Base-by-base conservation (phyloP, 2,888 invertebrate genomes). In the Drosophila paramelanica region DNA sequence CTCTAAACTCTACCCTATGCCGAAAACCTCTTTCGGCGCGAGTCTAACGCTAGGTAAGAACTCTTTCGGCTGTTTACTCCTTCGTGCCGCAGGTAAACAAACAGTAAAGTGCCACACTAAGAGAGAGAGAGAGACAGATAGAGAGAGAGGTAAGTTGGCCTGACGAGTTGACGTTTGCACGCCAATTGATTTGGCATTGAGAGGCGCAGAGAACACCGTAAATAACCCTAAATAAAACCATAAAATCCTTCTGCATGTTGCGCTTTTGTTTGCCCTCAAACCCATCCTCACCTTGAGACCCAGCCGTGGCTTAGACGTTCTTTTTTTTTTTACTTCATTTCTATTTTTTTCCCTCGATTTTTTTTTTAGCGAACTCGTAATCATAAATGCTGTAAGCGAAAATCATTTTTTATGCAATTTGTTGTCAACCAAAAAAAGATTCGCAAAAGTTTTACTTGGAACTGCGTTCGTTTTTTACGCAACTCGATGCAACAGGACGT, bases 201-300 rank as follows among this genome's bases (percentile, higher is more conserved):
- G n/a, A n/a, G 74, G 58, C 69, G 47, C 49, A 59, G 36, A 59
- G 36, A 59, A 58, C 62, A 70, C 72, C 62, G 72, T 67, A 81
- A 88, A 85, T 91, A 90, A 90, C 90, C 90, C 90, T 90, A 81
- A 90, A 90, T 91, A 90, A 90, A 90, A 91, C 90, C 90, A 90
- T 91, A 90, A 90, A 90, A 90, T 90, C 90, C 90, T 90, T 91
- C 90, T 85, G 84, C 85, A 88, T 83, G 85, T 87, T 86, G 85
- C 71, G 80, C 80, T 62, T 80, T 72, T 74, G 77, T 77, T 39
- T 53, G 41, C 23, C 56, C 38, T n/a, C 70, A 53, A 65, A 58
- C 67, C 81, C 79, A 73, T 65, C 79, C 70, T 82, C 79, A 84
- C 87, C 82, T 84, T 82, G 84, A 77, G 62, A 13, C 23, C 50